Conservation (phyloP, 2,888 invertebrate species). For the Eupithecia insigniata region DNA sequence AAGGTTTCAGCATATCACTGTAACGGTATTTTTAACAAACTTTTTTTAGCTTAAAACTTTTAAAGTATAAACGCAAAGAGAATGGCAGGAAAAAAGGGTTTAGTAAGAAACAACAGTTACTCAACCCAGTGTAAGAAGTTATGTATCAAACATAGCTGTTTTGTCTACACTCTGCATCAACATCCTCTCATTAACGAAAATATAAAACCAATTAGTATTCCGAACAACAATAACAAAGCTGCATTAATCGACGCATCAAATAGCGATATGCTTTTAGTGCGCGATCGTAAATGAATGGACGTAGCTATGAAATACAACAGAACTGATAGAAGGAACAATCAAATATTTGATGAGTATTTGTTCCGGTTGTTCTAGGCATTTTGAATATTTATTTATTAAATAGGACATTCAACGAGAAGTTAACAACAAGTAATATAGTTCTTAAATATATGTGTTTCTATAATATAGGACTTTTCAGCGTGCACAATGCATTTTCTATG, state of each 20-base stretch:
- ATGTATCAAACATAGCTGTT: constrained; percentile 13
- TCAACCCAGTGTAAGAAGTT: background rate
- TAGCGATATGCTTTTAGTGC: constrained; percentile 51
- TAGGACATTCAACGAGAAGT: too few species aligned
- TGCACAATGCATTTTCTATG: too few species aligned
- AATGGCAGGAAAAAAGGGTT: background rate
- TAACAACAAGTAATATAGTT: too few species aligned
- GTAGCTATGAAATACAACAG: constrained; percentile 45
- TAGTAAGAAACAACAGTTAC: background rate
- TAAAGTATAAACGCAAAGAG: background rate
- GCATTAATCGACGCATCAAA: constrained; percentile 43
- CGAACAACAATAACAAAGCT: constrained; percentile 38
- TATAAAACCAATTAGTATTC: constrained; percentile 30
- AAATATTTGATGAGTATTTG: background rate
- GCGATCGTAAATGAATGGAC: constrained; percentile 52
- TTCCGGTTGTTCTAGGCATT: too few species aligned
- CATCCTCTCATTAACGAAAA: constrained; percentile 28
- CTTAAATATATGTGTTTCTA: too few species aligned
- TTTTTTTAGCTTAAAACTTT: background rate
- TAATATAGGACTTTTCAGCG: too few species aligned
- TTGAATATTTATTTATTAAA: too few species aligned
- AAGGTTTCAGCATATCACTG: background rate
- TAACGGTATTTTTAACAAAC: background rate
- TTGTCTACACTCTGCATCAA: constrained; percentile 4
- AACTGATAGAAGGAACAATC: background rate